These are phyloP conservation scores for Psettodes erumei DNA, from an alignment of 2,113 vertebrate genomes.

Conservation along the genomic window DNA sequence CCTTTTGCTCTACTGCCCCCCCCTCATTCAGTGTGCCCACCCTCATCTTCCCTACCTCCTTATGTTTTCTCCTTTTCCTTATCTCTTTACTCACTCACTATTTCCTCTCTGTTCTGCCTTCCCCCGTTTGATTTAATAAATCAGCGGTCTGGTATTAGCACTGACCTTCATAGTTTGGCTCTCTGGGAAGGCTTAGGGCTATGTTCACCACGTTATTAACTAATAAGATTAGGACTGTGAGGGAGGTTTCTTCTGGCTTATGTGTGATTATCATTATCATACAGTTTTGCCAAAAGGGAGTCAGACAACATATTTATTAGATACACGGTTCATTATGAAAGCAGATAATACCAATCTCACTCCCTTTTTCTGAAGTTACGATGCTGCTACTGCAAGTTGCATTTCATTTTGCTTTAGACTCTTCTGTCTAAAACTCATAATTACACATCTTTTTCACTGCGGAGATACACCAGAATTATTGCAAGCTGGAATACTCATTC, in stretches of 20 bases:
- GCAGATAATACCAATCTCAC: conserved; percentile 34
- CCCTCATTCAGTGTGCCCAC: background rate
- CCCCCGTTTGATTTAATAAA: conserved; percentile 58
- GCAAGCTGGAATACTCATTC: conserved; percentile 2
- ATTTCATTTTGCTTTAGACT: background rate
- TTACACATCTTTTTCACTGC: background rate
- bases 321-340: conserved; percentile 27
- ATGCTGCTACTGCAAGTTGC: background rate
- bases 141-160: conserved; percentile 56
- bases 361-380: background rate
- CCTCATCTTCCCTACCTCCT: background rate
- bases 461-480: conserved; percentile 4
- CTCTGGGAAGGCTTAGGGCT: conserved; percentile 59
- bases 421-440: background rate
- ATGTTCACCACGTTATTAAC: conserved; percentile 73
- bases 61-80: conserved; percentile 3
- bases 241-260: conserved; percentile 65
- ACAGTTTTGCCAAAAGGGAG: conserved; percentile 45
- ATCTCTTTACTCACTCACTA: conserved; percentile 21
- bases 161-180: conserved; percentile 74
- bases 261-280: conserved; percentile 66
- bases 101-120: conserved; percentile 12
- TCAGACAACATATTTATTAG: conserved; percentile 43
- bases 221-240: conserved; percentile 64
- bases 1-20: conserved; percentile 10